Base-by-base conservation (phyloP, 2,113 vertebrate genomes). In the Ascaphus truei region DNA sequence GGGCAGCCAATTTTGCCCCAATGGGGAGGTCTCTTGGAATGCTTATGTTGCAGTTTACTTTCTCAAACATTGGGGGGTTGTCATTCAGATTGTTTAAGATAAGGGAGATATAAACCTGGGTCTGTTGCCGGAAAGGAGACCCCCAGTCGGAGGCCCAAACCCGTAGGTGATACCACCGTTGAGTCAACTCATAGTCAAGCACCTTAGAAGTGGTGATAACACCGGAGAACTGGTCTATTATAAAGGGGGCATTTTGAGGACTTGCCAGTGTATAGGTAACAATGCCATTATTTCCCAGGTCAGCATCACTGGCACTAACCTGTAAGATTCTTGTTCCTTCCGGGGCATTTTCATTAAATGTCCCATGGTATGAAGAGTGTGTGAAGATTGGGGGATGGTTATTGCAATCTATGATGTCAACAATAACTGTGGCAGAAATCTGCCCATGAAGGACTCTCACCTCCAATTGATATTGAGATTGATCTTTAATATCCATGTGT, bases 61-160 rank as follows among this genome's bases (percentile, higher is more conserved):
- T 91, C 77, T 98, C 96, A 80, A 99, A 98, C 72, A 93, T 75
- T 1, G 97, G 97, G 13, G 81, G 15, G 1, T 99, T 99, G 74
- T 99, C 97, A 1, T 99, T 98, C 73, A 96, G 56, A 11, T 99
- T 99, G 83, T 87, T 93, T 67, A 99, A 88, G 2, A 85, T 89
- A 6, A 99, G 91, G 5, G 92, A 94, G 30, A 96, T 85, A 0
- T 89, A 84, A 25, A 93, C 92, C 72, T 99, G 96, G 0, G 84
- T 92, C 75, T 95, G 92, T 27, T 80, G 93, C 65, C 84, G 91
- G 76, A 94, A 99, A 12, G 96, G 97, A 22, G 87, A 88, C 3
- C 97, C 97, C 62, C 94, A 96, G 0, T 99, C 97, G 0, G 93
- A 95, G 0, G 96, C 97, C 92, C 94, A 95, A 16, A 98, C 86